Conservation (phyloP, 2,888 invertebrate species). For the Drosophila kambysellisi region DNA sequence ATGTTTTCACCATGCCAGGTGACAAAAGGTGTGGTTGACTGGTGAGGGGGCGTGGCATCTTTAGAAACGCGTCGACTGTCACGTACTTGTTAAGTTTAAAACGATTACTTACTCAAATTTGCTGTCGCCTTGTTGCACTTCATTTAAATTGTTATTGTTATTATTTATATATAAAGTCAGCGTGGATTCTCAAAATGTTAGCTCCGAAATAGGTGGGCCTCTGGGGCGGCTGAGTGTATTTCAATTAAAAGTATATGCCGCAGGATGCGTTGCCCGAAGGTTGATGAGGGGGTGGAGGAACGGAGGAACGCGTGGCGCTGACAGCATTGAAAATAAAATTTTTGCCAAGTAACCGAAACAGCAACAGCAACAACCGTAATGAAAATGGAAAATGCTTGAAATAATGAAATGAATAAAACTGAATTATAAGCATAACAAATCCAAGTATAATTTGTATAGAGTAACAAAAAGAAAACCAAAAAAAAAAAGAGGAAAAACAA, state of each 20-base stretch:
- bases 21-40: neutral
- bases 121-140: slow-evolving; percentile 67
- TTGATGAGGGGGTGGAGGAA: neutral
- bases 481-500: neutral
- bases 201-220: slow-evolving; percentile 12
- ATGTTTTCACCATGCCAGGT: neutral
- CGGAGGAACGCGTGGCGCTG: slow-evolving; percentile 54
- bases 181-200: neutral
- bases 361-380: slow-evolving; percentile 28
- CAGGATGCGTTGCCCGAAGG: slow-evolving; percentile 43
- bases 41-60: neutral
- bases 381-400: slow-evolving; percentile 53
- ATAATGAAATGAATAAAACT: slow-evolving; percentile 63
- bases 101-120: slow-evolving; percentile 76
- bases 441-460: slow-evolving; percentile 19
- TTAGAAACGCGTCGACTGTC: slow-evolving; percentile 59
- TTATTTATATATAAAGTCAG: slow-evolving; percentile 75
- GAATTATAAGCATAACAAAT: slow-evolving; percentile 58
- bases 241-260: slow-evolving; percentile 77
- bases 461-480: slow-evolving; percentile 14
- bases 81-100: slow-evolving; percentile 79
- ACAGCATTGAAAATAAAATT: slow-evolving; percentile 58
- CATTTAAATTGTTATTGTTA: slow-evolving; percentile 79
- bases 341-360: slow-evolving; percentile 34
- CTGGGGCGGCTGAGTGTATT: slow-evolving; percentile 48